Conservation (phyloP, 2,888 invertebrate species). For the Zonitis immaculata region DNA sequence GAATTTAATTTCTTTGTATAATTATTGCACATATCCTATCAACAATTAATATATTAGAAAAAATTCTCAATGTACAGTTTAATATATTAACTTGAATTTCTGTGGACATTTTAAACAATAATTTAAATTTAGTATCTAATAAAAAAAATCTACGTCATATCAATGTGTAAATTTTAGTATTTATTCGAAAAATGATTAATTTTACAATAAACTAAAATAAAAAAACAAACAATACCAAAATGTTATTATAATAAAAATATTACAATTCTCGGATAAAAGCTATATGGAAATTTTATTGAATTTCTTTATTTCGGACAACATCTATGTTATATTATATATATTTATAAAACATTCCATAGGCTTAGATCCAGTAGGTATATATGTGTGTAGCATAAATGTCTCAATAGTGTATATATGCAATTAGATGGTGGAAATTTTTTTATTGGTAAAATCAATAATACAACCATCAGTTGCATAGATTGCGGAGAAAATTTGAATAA, state of each 20-base stretch:
- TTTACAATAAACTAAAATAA: conserved; percentile 12
- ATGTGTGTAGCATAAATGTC: conserved; percentile 42
- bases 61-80: conserved; percentile 22
- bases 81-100: conserved; percentile 11
- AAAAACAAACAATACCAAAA: no score
- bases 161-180: conserved; percentile 32
- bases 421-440: conserved; percentile 13
- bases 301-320: conserved; percentile 4
- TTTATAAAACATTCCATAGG: conserved; percentile 23
- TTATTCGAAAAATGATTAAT: conserved; percentile 9
- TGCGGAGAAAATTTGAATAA: conserved; percentile 15
- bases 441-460: no score
- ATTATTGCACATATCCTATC: conserved; percentile 41
- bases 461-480: conserved; percentile 13
- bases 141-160: conserved; percentile 31
- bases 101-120: conserved; percentile 27
- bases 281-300: background rate
- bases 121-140: background rate
- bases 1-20: conserved; percentile 22
- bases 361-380: conserved; percentile 37
- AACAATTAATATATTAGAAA: no score
- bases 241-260: no score
- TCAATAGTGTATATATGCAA: conserved; percentile 27
- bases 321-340: conserved; percentile 23
- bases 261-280: no score